phyloP scores from a whole-genome alignment of 2,888 invertebrate species.

The Chironomus riparius region DNA sequence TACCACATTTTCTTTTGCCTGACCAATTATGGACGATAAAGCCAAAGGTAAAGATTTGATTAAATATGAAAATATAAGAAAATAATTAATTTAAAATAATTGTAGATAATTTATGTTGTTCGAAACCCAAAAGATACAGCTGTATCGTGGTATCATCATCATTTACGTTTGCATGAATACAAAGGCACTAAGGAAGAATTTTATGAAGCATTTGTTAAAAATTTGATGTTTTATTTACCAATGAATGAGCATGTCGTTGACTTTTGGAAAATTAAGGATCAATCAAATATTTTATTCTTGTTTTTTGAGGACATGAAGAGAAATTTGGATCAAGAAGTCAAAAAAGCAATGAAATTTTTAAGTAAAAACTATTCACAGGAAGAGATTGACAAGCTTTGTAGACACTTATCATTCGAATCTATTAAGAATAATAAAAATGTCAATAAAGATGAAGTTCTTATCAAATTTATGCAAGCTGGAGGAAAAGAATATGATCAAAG shows the following conservation, averaged over 20 bases:
- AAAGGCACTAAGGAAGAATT: conserved; percentile 16
- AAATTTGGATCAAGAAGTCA: conserved; percentile 31
- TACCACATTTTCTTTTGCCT: conserved; percentile 37
- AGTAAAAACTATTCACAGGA: conserved; percentile 26
- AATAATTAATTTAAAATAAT: no score
- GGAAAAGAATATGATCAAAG: no score
- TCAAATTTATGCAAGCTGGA: no score
- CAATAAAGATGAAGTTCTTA: no score
- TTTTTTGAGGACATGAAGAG: conserved; percentile 35
- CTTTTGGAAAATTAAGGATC: conserved; percentile 32
- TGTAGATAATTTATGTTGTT: background rate
- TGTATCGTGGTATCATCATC: conserved; percentile 16
- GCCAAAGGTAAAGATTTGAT: conserved; percentile 35
- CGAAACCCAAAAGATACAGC: background rate
- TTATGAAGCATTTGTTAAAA: conserved; percentile 28
- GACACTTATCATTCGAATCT: conserved; percentile 29
- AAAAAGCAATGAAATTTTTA: conserved; percentile 29
- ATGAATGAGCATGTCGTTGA: conserved; percentile 33
- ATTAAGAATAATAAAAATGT: conserved; percentile 25
- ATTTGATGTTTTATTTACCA: conserved; percentile 29
- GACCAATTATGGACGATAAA: conserved; percentile 37
- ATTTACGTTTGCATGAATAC: conserved; percentile 11
- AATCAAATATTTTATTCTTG: conserved; percentile 33
- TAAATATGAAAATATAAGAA: no score
- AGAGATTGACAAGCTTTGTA: conserved; percentile 22